Base-by-base conservation (phyloP, 2,888 invertebrate species). In the Amiota mariae region DNA sequence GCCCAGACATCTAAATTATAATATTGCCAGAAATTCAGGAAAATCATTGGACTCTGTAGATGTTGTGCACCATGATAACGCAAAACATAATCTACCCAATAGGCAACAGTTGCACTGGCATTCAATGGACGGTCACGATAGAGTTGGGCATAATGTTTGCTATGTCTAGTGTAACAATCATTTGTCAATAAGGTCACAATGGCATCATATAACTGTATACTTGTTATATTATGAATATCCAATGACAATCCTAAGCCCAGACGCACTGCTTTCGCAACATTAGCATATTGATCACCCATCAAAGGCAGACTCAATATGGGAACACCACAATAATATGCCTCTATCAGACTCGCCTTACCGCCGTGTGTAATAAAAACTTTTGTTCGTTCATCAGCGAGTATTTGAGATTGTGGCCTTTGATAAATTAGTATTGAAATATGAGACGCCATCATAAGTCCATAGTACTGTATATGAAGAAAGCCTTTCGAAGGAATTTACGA, bases 221-320 rank as follows among this genome's bases (percentile, higher is more conserved):
- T 68, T 4, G 68, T 81, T 0, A 85, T 13, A 8, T 76, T 76
- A 0, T 74, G 61, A 3, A 75, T 51, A 8, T 81, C 18, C 6
- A 87, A 63, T 1, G 70, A 72, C 8, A 84, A n/a, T 0, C 85
- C 88, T 77, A 82, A 85, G 0, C 94, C 95, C 76, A 93, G 93
- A 0, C 90, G 82, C 88, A 92, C 93, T 0, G 94, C 93, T 89
- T 94, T 94, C 0, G 93, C 93, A 0, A 95, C 93, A 87, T 95
- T 95, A 0, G 93, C 92, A 77, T 94, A 94, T 88, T 95, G 95
- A 87, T 95, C 95, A 79, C 95, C 95, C 88, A 94, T 94, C 0
- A 95, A 93, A 0, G 95, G 95, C 66, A 95, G 91, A 0, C 93
- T 93, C 63, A 95, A 92, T 8, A 95, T 92, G 0, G 95, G 95